A percentile compares a stretch with the other conserved stretches of the same genome.
These are phyloP conservation scores for Abscondita cerata DNA, from an alignment of 2,888 invertebrate species.

Conservation along the genomic window DNA sequence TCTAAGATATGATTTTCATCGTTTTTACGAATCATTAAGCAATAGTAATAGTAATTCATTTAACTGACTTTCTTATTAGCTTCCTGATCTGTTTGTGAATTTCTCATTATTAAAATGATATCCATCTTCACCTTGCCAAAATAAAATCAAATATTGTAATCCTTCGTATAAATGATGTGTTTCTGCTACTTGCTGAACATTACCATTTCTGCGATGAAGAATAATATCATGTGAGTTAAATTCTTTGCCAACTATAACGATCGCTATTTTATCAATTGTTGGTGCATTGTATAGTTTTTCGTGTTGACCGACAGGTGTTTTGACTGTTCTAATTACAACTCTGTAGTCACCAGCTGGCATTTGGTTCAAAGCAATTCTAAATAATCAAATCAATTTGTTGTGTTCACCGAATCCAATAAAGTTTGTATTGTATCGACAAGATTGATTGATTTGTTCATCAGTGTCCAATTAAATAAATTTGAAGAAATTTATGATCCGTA, in stretches of 20 bases:
- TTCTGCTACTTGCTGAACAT: too few species aligned
- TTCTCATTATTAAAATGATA: conserved; percentile 40
- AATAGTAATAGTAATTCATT: conserved; percentile 34
- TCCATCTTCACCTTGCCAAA: conserved; percentile 42
- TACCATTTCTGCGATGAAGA: conserved; percentile 29
- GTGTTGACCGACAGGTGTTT: too few species aligned
- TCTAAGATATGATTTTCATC: conserved; percentile 41
- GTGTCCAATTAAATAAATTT: too few species aligned
- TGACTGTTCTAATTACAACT: too few species aligned
- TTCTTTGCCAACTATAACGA: conserved; percentile 49
- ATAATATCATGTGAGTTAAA: conserved; percentile 49
- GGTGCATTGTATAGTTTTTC: background rate
- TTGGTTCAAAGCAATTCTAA: too few species aligned
- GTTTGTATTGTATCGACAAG: too few species aligned
- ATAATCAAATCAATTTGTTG: too few species aligned
- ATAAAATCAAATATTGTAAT: conserved; percentile 50
- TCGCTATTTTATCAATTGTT: conserved; percentile 49
- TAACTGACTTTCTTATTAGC: conserved; percentile 38
- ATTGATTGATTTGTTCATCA: too few species aligned
- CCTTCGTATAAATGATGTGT: conserved; percentile 41
- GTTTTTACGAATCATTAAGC: conserved; percentile 41
- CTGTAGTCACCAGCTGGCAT: too few species aligned
- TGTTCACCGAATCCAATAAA: too few species aligned
- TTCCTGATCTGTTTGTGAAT: conserved; percentile 38
- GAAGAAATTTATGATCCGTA: too few species aligned